Conservation (phyloP, 2,113 vertebrate species). For the Chlorodrepanis virens region DNA sequence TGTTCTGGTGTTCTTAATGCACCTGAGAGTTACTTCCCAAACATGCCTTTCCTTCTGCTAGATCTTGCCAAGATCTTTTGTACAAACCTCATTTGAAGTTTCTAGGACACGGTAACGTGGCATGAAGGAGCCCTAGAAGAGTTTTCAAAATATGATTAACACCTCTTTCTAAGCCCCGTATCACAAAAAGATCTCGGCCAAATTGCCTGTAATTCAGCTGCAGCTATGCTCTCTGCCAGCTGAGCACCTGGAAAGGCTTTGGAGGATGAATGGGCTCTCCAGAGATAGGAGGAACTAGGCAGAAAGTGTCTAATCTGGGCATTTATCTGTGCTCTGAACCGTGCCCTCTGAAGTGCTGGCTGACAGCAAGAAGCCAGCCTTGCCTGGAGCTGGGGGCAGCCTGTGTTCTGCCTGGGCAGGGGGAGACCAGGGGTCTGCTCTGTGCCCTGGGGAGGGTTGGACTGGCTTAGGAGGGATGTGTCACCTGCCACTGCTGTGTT, state of each 20-base stretch:
- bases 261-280: neutral
- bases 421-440: neutral
- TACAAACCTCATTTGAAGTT: constrained; percentile 35
- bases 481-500: neutral
- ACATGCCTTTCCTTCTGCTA: neutral
- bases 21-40: constrained; percentile 52
- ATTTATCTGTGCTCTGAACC: constrained; percentile 23
- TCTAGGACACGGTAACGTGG: neutral
- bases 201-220: neutral
- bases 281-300: neutral
- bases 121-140: constrained; percentile 13
- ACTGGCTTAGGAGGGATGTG: neutral
- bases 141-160: constrained; percentile 17
- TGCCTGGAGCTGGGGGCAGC: neutral
- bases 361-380: neutral
- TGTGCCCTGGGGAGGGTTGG: neutral
- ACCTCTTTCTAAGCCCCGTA: neutral
- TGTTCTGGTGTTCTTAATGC: constrained; percentile 7
- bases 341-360: neutral
- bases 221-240: constrained; percentile 27
- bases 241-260: neutral
- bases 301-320: neutral
- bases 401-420: accelerated
- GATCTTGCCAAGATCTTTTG: constrained; percentile 57
- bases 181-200: neutral